phyloP scores from a whole-genome alignment of 92 coral and sea anemone species.

The Porites lobata region DNA sequence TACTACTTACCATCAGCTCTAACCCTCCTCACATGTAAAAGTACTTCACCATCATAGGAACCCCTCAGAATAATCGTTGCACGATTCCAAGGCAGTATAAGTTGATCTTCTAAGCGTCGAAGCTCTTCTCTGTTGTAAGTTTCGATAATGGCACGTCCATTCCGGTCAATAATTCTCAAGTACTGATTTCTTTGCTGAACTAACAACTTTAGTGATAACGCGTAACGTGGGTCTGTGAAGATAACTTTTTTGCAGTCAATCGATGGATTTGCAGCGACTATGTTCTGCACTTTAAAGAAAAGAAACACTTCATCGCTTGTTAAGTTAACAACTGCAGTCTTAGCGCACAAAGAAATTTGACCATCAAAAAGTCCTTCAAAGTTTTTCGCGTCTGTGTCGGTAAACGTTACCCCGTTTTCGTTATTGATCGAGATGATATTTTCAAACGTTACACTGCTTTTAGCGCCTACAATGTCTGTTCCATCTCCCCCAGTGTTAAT shows the following conservation, averaged over 20 bases:
- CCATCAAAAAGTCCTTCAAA: constrained; percentile 8
- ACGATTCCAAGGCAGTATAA: constrained; percentile 25
- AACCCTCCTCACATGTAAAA: constrained; percentile 13
- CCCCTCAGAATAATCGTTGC: constrained; percentile 1
- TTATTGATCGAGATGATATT: not conserved
- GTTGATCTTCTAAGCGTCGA: not conserved
- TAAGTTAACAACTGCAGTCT: not conserved
- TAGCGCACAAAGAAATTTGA: constrained; percentile 6
- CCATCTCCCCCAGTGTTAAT: constrained; percentile 20
- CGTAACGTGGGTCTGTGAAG: not conserved
- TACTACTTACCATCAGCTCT: not conserved
- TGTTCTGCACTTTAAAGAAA: not conserved
- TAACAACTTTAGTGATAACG: not conserved
- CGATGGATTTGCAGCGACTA: not conserved
- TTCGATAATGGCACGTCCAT: not conserved
- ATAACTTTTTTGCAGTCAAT: constrained; percentile 14
- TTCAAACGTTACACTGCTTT: not conserved
- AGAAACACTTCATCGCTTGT: constrained; percentile 6
- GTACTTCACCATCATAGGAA: not conserved
- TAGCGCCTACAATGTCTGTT: not conserved
- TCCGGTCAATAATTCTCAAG: not conserved
- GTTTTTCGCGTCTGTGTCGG: not conserved
- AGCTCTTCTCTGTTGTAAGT: not conserved
- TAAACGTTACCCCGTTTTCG: constrained; percentile 18
- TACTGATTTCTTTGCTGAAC: constrained; percentile 1